Evolutionary conservation across 2,888 invertebrate species (phyloP).

Genomic region (Xiphydria camelus): DNA sequence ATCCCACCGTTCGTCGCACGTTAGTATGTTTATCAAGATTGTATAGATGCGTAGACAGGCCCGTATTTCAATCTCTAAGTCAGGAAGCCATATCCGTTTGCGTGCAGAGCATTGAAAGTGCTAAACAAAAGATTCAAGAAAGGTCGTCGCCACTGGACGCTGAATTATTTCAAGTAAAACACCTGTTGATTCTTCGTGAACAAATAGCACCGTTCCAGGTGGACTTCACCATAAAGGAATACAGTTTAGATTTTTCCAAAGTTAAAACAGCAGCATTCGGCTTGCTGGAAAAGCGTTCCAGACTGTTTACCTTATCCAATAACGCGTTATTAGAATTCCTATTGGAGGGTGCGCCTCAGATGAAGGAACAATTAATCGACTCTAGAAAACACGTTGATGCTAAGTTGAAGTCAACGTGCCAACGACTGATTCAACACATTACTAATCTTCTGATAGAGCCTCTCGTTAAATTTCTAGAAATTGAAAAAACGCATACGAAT

Average conservation of each 20-base stretch:
- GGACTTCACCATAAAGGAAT: slow-evolving; percentile 91
- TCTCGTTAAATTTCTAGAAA: slow-evolving; percentile 72
- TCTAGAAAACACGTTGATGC: slow-evolving; percentile 95
- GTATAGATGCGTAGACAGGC: slow-evolving; percentile 89
- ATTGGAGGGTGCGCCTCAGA: slow-evolving; percentile 90
- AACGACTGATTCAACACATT: slow-evolving; percentile 81
- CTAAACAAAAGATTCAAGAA: slow-evolving; percentile 76
- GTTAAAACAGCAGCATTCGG: slow-evolving; percentile 84
- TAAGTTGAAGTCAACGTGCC: slow-evolving; percentile 87
- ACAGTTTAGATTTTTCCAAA: slow-evolving; percentile 90
- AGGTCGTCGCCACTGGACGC: slow-evolving; percentile 87
- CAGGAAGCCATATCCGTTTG: slow-evolving; percentile 94
- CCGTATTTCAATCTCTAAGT: slow-evolving; percentile 95
- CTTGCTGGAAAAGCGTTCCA: slow-evolving; percentile 74
- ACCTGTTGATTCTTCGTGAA: slow-evolving; percentile 92
- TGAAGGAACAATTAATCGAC: slow-evolving; percentile 89
- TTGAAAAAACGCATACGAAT: slow-evolving; percentile 60
- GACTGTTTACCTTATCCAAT: slow-evolving; percentile 79
- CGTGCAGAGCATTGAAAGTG: slow-evolving; percentile 84
- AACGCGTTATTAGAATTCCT: slow-evolving; percentile 93
- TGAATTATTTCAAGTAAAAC: slow-evolving; percentile 96
- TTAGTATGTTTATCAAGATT: slow-evolving; percentile 92
- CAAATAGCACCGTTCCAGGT: slow-evolving; percentile 98
- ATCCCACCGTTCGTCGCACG: slow-evolving; percentile 94
- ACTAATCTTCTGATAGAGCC: slow-evolving; percentile 78